Conservation (phyloP, 2,797 vertebrate species). For the Enteromius viviparus region DNA sequence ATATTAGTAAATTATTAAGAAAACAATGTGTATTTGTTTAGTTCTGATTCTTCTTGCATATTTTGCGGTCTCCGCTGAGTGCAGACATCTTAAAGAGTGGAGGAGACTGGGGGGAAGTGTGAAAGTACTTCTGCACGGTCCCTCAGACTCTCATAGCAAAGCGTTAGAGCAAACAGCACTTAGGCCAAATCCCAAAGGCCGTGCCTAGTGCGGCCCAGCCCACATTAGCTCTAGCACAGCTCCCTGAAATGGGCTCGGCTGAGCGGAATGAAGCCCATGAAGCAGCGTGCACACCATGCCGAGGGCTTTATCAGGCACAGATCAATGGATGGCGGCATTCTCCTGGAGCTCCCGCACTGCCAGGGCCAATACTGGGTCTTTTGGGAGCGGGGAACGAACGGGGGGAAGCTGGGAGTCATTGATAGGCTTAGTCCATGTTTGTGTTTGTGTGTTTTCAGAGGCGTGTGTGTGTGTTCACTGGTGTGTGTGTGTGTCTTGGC, state of each 20-base stretch:
- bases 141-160: conserved; percentile 74
- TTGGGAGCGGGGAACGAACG: conserved; percentile 57
- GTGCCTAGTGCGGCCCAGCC: conserved; percentile 80
- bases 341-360: conserved; percentile 74
- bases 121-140: conserved; percentile 68
- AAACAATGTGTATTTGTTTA: neutral
- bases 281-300: conserved; percentile 76
- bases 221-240: conserved; percentile 82
- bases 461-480: conserved; percentile 39
- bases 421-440: conserved; percentile 77
- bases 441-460: conserved; percentile 68
- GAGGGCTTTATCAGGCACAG: conserved; percentile 80
- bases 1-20: neutral
- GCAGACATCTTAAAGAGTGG: conserved; percentile 51
- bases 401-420: conserved; percentile 71
- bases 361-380: conserved; percentile 81
- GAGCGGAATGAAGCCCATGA: conserved; percentile 82
- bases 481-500: conserved; percentile 61
- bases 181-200: conserved; percentile 81
- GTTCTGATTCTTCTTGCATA: neutral
- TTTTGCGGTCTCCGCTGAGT: neutral
- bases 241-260: conserved; percentile 80
- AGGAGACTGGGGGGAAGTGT: conserved; percentile 66
- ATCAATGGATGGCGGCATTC: conserved; percentile 81
- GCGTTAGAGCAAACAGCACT: conserved; percentile 77